Conservation (phyloP, 2,797 vertebrate species). For the Astyanax mexicanus region DNA sequence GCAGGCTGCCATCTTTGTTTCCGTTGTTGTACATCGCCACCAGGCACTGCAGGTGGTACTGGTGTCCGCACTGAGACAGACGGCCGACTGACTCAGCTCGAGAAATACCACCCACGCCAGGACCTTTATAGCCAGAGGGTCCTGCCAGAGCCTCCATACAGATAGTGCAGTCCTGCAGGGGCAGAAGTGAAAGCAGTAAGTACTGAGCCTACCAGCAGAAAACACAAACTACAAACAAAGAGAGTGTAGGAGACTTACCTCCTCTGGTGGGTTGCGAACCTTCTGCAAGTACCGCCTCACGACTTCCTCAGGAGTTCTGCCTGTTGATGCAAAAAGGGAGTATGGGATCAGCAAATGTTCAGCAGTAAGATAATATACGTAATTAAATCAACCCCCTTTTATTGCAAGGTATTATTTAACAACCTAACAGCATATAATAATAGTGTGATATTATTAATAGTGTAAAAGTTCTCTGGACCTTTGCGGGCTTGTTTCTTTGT, state of each 20-base stretch:
- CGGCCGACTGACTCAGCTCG: conserved; percentile 89
- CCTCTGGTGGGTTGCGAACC: conserved; percentile 91
- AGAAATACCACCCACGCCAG: conserved; percentile 79
- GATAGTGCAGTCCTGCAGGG: conserved; percentile 90
- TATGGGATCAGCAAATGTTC: neutral
- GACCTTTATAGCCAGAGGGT: conserved; percentile 92
- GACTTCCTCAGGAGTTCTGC: conserved; percentile 94
- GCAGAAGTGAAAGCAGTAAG: neutral
- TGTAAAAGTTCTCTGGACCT: conserved; percentile 73
- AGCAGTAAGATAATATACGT: too few species aligned
- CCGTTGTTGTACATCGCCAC: conserved; percentile 98
- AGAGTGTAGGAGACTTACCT: conserved; percentile 74
- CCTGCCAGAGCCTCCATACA: conserved; percentile 92
- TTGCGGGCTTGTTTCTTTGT: conserved; percentile 95
- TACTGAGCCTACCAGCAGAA: neutral
- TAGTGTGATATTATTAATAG: too few species aligned
- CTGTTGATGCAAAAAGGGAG: conserved; percentile 64
- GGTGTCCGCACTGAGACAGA: conserved; percentile 88
- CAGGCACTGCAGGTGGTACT: conserved; percentile 94
- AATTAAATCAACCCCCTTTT: too few species aligned
- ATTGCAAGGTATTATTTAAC: too few species aligned
- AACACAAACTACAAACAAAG: neutral
- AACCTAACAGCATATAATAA: too few species aligned
- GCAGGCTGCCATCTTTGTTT: conserved; percentile 96
- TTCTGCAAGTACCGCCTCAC: conserved; percentile 95